Percentiles rank a stretch among this genome's conserved stretches.
Conservation (phyloP, 2,888 invertebrate genomes). For the Sphinx pinastri region DNA sequence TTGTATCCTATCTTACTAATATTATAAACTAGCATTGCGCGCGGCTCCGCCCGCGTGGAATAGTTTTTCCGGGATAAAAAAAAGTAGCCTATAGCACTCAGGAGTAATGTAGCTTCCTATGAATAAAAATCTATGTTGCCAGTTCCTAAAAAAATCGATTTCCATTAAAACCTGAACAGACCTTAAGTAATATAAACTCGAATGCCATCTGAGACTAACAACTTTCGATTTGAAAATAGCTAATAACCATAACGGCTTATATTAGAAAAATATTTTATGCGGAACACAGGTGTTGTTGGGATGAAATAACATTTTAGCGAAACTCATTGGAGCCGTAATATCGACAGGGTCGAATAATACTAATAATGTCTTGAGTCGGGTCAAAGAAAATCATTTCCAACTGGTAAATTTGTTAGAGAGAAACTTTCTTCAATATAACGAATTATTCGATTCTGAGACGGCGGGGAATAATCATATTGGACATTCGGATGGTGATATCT, state of each 20-base stretch:
- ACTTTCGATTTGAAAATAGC: conserved; percentile 11
- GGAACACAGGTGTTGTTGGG: conserved; percentile 38
- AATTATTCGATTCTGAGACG: conserved; percentile 75
- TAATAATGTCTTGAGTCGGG: conserved; percentile 65
- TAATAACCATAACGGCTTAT: conserved; percentile 7
- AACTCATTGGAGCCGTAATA: conserved; percentile 44
- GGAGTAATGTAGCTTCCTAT: too few relatives aligned
- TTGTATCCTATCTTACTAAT: too few relatives aligned
- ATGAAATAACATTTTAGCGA: conserved; percentile 40
- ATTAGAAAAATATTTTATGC: conserved; percentile 16
- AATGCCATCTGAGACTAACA: conserved; percentile 3
- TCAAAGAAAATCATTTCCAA: conserved; percentile 74
- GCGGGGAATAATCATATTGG: conserved; percentile 63
- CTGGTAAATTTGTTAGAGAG: conserved; percentile 62
- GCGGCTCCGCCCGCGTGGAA: too few relatives aligned
- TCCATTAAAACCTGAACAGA: background rate
- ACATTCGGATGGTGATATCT: conserved; percentile 63
- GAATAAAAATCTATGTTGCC: too few relatives aligned
- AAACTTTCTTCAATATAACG: conserved; percentile 78
- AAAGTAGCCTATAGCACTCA: too few relatives aligned
- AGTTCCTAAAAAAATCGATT: background rate
- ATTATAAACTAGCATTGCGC: too few relatives aligned
- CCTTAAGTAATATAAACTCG: background rate
- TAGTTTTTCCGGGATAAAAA: too few relatives aligned
- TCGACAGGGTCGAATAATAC: conserved; percentile 66